Conservation (phyloP, 2,113 vertebrate species). For the Halcyon malimbica region DNA sequence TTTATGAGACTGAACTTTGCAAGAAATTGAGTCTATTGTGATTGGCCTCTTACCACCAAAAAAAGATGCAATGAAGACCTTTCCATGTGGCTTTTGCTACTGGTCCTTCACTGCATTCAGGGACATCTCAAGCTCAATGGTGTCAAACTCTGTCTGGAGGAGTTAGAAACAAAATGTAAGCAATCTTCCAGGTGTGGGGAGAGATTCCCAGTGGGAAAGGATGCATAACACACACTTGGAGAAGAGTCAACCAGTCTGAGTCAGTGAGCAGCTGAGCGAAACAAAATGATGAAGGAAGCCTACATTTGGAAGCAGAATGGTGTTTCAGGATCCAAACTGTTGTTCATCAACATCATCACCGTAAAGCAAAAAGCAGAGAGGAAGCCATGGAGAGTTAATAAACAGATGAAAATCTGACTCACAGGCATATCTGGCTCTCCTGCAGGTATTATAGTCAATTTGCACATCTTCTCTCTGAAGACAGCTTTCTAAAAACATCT, state of each 20-base stretch:
- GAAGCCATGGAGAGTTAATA: slow-evolving; percentile 56
- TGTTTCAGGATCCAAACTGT: slow-evolving; percentile 51
- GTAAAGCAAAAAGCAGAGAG: slow-evolving; percentile 57
- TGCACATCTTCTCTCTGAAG: slow-evolving; percentile 67
- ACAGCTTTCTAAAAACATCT: slow-evolving; percentile 51
- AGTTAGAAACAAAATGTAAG: not conserved
- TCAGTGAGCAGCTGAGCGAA: not conserved
- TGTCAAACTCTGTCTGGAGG: not conserved
- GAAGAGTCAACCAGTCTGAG: not conserved
- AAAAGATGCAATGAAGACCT: not conserved
- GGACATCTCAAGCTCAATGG: not conserved
- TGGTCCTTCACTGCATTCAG: not conserved
- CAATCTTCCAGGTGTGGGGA: not conserved
- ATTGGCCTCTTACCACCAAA: not conserved
- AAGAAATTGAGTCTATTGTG: not conserved
- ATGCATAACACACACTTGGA: not conserved
- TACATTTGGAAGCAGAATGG: not conserved
- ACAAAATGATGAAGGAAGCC: not conserved
- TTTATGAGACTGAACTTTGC: not conserved
- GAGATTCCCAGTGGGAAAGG: not conserved
- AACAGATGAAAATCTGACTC: slow-evolving; percentile 65
- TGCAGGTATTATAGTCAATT: slow-evolving; percentile 71
- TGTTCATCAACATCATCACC: slow-evolving; percentile 56
- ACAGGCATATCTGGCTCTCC: slow-evolving; percentile 61
- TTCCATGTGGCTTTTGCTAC: not conserved